Evolutionary conservation across 1,140 invertebrate species (phyloP), one percentile per base, ranked within the genome.

Genomic region (Drosophila kurseongensis): DNA sequence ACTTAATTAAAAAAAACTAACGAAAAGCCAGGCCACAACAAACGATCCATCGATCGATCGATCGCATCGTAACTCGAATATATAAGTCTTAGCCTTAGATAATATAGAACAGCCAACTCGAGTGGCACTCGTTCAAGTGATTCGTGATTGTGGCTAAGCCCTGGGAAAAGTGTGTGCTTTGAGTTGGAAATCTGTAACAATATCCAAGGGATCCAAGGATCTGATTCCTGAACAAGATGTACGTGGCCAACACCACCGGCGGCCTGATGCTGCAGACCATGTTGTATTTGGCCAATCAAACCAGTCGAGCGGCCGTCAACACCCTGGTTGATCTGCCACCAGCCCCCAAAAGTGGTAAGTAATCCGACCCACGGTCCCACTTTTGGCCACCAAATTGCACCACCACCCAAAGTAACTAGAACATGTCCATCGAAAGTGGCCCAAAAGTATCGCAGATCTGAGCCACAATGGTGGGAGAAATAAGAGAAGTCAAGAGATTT

Each of bases 261-360:
- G 82, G 91, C 71, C 65, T 92, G 7, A 91, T 92, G 82, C 78
- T 92, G 60, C 91, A 92, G 59, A 91, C 91, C 38, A 91, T 92
- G 90, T 59, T 92, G 51, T 92, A 91, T 58, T 75, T 92, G 78
- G 90, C 91, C 12, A 92, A 92, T 69, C 91, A 92, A 38, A 92
- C 90, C 29, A 91, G 86, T 63, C 69, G 84, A 18, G 88, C 83
- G n/a, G 88, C 91, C 14, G 81, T 91, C 41, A 90, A 91, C 65
- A 92, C 90, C 8, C 47, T 91, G 45, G 77, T 91, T 45, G 90
- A 91, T 67, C 45, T 90, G 62, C 89, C 90, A 62, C 84, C 91
- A 36, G 77, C 91, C 9, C 76, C 88, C 65, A 92, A 91, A 68
- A 91, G 90, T 52, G 91, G 86, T 91, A 89, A 92, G 90, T 89